Percentiles rank a stretch among this genome's conserved stretches.
These are phyloP conservation scores for Pao palembangensis DNA, from an alignment of 2,113 vertebrate species.

Conservation along the genomic window DNA sequence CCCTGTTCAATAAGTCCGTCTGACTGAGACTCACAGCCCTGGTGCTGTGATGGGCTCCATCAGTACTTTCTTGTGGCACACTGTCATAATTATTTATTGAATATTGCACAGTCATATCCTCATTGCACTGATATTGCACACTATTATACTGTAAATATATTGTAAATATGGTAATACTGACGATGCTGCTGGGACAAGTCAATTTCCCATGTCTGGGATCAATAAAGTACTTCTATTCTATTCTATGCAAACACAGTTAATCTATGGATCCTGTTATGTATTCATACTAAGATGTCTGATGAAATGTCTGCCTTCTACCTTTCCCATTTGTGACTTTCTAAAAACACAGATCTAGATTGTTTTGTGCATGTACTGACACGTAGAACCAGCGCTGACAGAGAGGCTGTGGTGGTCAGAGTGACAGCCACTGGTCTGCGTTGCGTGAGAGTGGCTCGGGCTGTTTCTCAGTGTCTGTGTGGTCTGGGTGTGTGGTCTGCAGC, in stretches of 20 bases:
- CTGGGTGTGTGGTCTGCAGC: constrained; percentile 75
- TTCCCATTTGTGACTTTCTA: background rate
- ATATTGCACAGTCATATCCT: no score
- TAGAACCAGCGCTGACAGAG: constrained; percentile 22
- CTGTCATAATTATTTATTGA: no score
- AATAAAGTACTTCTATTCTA: no score
- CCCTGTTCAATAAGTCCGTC: no score
- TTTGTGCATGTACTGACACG: constrained; percentile 28
- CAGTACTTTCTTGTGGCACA: no score
- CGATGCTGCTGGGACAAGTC: no score
- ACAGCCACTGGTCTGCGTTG: constrained; percentile 53
- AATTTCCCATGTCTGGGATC: no score
- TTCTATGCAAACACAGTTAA: background rate
- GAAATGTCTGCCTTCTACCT: background rate
- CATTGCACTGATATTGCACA: no score
- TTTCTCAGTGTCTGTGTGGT: constrained; percentile 73
- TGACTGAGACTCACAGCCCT: no score
- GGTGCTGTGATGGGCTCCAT: no score
- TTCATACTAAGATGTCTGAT: background rate
- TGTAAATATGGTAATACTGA: no score
- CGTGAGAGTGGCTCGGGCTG: constrained; percentile 58
- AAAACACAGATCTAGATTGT: constrained; percentile 27
- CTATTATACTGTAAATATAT: no score
- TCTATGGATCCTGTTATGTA: background rate
- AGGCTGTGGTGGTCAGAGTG: constrained; percentile 43